Base-by-base conservation (phyloP, 2,797 vertebrate species). In the Parauchenoglanis punctatus region DNA sequence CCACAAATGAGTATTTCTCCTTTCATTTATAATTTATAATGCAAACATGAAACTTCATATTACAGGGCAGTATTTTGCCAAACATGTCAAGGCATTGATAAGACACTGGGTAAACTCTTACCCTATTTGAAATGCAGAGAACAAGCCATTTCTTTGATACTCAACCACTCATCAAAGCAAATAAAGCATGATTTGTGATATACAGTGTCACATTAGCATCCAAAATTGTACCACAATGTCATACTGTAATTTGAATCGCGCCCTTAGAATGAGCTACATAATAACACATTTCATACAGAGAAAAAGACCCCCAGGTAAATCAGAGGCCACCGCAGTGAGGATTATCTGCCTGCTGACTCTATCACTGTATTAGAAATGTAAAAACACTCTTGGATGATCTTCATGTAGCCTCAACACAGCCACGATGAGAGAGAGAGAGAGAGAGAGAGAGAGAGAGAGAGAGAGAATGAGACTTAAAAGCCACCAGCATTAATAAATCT, bases 401-500 rank as follows among this genome's bases (percentile, higher is more conserved):
- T 83, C 52, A 35, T 54, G 73, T 28, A 54, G 49, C 44, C 44
- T 75, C 72, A 49, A 5, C 44, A 49, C 44, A 49, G 70, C 44
- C 23, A 75, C 12, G 5, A 81, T 40, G 59, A 84, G 49, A 84
- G 28, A 17, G 40, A 35, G 49, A 84, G 77, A 67, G 82, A 76
- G 73, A 85, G 65, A 7, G 76, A 85, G 58, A 78, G 83, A 75
- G 59, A 85, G 52, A 46, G 70, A 59, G 31, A 70, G 18, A 56
- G 52, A 70, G 46, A 28, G 35, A 46, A 35, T 49, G 56, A 73
- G 17, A 75, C 31, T 20, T 28, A 46, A 65, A 86, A 83, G 78
- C 80, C 70, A 87, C 67, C 31, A 78, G 90, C 88, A 91, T 91
- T 90, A 72, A 88, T 90, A 87, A 90, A 87, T 83, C 91, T 91